Conservation (phyloP, 2,113 vertebrate genomes). For the Gymnorhina tibicen region DNA sequence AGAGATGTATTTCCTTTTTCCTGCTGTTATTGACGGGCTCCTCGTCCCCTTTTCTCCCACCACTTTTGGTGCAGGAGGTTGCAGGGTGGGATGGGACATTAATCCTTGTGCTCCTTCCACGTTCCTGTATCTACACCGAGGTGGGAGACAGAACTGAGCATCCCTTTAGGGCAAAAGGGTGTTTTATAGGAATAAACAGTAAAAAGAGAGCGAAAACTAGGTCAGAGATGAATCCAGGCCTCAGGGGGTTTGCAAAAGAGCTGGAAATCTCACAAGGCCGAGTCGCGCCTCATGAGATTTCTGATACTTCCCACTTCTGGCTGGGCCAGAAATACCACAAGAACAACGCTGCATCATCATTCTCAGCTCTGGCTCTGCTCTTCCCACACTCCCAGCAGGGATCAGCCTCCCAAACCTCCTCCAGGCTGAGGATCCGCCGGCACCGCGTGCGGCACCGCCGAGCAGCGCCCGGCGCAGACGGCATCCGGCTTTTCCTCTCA, state of each 20-base stretch:
- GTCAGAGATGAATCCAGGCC: background rate
- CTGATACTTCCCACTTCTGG: constrained; percentile 62
- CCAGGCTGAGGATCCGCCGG: accelerated
- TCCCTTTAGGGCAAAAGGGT: background rate
- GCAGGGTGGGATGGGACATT: background rate
- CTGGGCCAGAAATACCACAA: constrained; percentile 59
- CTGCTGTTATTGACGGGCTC: background rate
- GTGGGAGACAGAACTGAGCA: background rate
- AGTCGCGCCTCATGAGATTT: constrained; percentile 41
- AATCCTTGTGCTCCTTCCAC: background rate
- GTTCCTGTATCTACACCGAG: accelerated
- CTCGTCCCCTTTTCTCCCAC: accelerated
- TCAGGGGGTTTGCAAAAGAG: background rate
- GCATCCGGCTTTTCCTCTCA: background rate
- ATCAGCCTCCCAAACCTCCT: background rate
- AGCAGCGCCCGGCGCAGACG: accelerated
- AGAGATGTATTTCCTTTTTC: background rate
- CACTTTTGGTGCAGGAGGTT: background rate
- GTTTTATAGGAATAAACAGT: background rate
- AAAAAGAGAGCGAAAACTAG: background rate
- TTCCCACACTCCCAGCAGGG: constrained; percentile 17
- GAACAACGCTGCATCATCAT: constrained; percentile 66
- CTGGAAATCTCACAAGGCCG: constrained; percentile 56
- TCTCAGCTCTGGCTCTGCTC: background rate
- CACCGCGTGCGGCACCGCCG: background rate